A percentile compares a stretch with the other conserved stretches of the same genome.
These are phyloP conservation scores for Erethizon dorsatum DNA, from an alignment of 2,797 vertebrate species.

Conservation along the genomic window DNA sequence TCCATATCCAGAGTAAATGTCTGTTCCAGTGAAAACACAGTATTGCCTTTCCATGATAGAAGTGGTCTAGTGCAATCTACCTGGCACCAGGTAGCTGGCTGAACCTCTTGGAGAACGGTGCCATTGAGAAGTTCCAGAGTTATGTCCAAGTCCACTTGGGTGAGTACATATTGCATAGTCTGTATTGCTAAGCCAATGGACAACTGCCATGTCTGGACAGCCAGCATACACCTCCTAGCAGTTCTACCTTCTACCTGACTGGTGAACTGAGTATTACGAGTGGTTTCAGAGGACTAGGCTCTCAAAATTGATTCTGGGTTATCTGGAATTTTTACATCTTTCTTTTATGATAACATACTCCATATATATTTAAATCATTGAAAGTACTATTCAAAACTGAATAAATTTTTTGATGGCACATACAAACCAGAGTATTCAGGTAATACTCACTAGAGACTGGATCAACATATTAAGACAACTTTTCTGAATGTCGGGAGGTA, in stretches of 20 bases:
- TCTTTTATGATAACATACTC: constrained; percentile 22
- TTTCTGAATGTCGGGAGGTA: constrained; percentile 94
- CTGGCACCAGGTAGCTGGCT: background rate
- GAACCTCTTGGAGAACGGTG: background rate
- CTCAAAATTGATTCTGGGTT: constrained; percentile 28
- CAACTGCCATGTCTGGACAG: background rate
- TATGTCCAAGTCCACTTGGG: background rate
- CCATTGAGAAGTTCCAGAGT: background rate
- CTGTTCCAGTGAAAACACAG: constrained; percentile 18
- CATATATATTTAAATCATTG: constrained; percentile 35
- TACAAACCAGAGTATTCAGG: constrained; percentile 50
- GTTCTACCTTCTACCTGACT: constrained; percentile 14
- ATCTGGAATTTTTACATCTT: constrained; percentile 45
- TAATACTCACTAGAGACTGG: constrained; percentile 93
- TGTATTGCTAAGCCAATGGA: background rate
- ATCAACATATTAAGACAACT: constrained; percentile 92
- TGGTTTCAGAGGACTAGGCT: background rate
- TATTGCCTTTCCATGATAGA: constrained; percentile 7
- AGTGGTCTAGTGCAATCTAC: background rate
- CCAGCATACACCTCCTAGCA: background rate
- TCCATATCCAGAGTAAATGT: constrained; percentile 20
- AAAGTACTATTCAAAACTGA: constrained; percentile 60
- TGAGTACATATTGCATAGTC: background rate
- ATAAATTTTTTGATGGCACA: constrained; percentile 50
- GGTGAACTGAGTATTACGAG: background rate